Conservation (phyloP, 2,113 vertebrate genomes). For the Daubentonia madagascariensis region DNA sequence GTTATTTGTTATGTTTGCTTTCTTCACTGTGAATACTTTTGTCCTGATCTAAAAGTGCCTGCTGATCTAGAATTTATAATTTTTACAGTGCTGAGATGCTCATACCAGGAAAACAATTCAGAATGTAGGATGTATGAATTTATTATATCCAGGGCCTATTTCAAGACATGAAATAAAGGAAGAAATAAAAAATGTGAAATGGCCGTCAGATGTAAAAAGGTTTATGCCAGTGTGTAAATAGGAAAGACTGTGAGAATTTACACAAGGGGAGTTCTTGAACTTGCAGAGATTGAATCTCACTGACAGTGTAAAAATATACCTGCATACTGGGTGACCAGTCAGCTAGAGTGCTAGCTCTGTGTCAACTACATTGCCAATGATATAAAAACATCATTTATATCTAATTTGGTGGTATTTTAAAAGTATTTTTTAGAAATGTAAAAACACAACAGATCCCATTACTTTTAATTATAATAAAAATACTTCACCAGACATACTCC, state of each 20-base stretch:
- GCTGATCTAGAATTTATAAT: background rate
- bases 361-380: background rate
- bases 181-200: background rate
- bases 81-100: background rate
- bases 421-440: background rate
- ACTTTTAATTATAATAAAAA: background rate
- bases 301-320: background rate
- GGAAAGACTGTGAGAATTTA: background rate
- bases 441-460: background rate
- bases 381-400: background rate
- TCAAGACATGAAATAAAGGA: background rate
- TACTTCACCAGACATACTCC: background rate
- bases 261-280: background rate
- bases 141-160: background rate
- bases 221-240: background rate
- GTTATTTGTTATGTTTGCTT: background rate
- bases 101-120: background rate
- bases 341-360: background rate
- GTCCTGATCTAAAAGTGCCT: background rate
- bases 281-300: background rate
- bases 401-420: background rate
- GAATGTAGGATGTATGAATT: background rate
- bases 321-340: accelerated
- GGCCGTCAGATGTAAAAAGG: background rate
- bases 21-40: background rate